Evolutionary conservation across 2,888 invertebrate species (phyloP).

Genomic region (Stenodera caucasica): DNA sequence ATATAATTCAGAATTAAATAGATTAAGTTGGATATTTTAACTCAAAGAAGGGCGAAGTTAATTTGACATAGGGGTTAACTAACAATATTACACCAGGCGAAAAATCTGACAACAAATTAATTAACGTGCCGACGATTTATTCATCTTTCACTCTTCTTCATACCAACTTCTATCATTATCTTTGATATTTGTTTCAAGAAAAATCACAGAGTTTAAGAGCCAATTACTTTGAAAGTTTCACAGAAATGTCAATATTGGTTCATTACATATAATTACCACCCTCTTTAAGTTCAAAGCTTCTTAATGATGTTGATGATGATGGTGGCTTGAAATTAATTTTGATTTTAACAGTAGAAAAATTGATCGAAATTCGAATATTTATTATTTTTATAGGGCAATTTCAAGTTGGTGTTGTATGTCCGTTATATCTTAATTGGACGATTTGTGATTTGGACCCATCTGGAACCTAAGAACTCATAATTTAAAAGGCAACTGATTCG

Average conservation of each 20-base stretch:
- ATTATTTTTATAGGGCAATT: background rate
- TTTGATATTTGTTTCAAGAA: background rate
- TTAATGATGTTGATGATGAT: background rate
- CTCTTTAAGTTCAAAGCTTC: background rate
- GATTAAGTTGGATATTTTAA: constrained; percentile 28
- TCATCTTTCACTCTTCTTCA: background rate
- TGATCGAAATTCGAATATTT: too few species aligned
- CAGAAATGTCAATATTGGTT: constrained; percentile 1
- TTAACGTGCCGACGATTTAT: background rate
- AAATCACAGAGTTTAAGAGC: background rate
- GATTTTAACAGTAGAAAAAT: too few species aligned
- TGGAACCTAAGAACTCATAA: constrained; percentile 12
- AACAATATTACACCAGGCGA: too few species aligned
- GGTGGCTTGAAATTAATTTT: background rate
- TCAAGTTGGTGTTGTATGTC: background rate
- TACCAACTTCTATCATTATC: too few species aligned
- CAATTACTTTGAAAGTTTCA: constrained; percentile 2
- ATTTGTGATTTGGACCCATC: constrained; percentile 13
- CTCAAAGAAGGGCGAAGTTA: too few species aligned
- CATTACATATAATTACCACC: constrained; percentile 1
- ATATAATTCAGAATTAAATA: constrained; percentile 43
- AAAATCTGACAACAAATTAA: background rate
- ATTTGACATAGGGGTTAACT: background rate
- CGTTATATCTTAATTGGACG: constrained; percentile 13
- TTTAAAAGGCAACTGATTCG: constrained; percentile 18